Evolutionary conservation across 2,113 vertebrate genomes (phyloP).

Genomic region (Scytalopus superciliaris): DNA sequence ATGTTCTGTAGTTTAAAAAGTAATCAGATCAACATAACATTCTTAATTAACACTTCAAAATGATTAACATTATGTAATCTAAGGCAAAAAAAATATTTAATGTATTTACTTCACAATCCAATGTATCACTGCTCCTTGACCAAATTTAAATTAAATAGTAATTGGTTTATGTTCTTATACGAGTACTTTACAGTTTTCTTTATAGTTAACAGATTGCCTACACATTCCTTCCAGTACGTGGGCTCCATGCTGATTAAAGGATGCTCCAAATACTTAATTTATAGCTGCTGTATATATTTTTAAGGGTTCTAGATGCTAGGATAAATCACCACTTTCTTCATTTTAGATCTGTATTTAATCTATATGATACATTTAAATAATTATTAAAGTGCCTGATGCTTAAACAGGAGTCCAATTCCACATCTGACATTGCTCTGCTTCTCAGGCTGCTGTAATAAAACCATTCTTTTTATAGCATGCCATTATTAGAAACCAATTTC

Average conservation of each 20-base stretch:
- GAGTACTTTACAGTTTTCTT: slow-evolving; percentile 71
- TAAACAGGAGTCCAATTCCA: slow-evolving; percentile 68
- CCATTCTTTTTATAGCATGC: slow-evolving; percentile 84
- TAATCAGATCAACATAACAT: slow-evolving; percentile 84
- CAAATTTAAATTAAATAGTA: slow-evolving; percentile 81
- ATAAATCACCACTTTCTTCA: slow-evolving; percentile 60
- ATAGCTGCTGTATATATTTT: slow-evolving; percentile 58
- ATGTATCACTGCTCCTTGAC: slow-evolving; percentile 77
- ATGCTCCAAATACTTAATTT: slow-evolving; percentile 68
- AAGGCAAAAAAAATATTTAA: slow-evolving; percentile 78
- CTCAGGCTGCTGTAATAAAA: slow-evolving; percentile 80
- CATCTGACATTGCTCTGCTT: slow-evolving; percentile 69
- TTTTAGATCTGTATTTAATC: slow-evolving; percentile 59
- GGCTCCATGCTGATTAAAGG: slow-evolving; percentile 60
- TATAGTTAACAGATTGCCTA: slow-evolving; percentile 73
- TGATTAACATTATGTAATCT: slow-evolving; percentile 81
- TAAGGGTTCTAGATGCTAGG: slow-evolving; percentile 52
- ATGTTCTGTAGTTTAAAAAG: slow-evolving; percentile 81
- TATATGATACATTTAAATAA: slow-evolving; percentile 71
- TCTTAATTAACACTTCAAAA: slow-evolving; percentile 84
- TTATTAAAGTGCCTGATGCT: slow-evolving; percentile 71
- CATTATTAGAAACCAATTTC: slow-evolving; percentile 90
- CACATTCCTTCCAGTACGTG: slow-evolving; percentile 55
- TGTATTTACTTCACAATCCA: slow-evolving; percentile 76
- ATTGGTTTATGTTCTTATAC: slow-evolving; percentile 76